Base-by-base conservation (phyloP, 2,888 invertebrate genomes). In the Heterodera filipjevi region DNA sequence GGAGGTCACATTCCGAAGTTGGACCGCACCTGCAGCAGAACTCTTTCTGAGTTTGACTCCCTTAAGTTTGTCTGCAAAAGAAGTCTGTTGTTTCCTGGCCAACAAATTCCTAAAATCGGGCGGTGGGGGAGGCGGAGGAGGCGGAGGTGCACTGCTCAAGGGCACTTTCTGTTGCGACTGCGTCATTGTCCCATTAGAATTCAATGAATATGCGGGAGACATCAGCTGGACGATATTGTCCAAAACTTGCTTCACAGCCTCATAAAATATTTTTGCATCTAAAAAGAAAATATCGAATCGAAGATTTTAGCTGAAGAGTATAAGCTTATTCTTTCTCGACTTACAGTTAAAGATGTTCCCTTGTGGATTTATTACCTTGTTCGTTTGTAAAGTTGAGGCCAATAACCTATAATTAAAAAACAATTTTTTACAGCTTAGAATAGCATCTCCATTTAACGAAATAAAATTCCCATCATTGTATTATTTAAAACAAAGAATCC, bases 311-410 rank as follows among this genome's bases (percentile, higher is more conserved):
- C n/a, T n/a, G n/a, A n/a, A n/a, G n/a, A n/a, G n/a, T n/a, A n/a
- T n/a, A n/a, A n/a, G n/a, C n/a, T n/a, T n/a, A n/a, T n/a, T n/a
- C n/a, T n/a, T n/a, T n/a, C n/a, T n/a, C n/a, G n/a, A n/a, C n/a
- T n/a, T n/a, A n/a, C n/a, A n/a, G n/a, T n/a, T n/a, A n/a, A n/a
- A n/a, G n/a, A n/a, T n/a, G n/a, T n/a, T n/a, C n/a, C n/a, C n/a
- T n/a, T n/a, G n/a, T n/a, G n/a, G n/a, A n/a, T n/a, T 49, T 49
- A 49, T 49, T 49, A 59, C 59, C 75, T 64, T 75, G 75, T n/a
- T 66, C 68, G 22, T 64, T 75, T 30, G 75, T 32, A 64, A 75
- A 75, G 19, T 68, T 75, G 44, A 75, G 68, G 14, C 75, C 75
- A 64, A 75, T 75, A 53, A 75, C 75, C 68, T 68, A 14, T 12